phyloP scores from a whole-genome alignment of 2,113 vertebrate genomes.

The Podarcis raffonei region DNA sequence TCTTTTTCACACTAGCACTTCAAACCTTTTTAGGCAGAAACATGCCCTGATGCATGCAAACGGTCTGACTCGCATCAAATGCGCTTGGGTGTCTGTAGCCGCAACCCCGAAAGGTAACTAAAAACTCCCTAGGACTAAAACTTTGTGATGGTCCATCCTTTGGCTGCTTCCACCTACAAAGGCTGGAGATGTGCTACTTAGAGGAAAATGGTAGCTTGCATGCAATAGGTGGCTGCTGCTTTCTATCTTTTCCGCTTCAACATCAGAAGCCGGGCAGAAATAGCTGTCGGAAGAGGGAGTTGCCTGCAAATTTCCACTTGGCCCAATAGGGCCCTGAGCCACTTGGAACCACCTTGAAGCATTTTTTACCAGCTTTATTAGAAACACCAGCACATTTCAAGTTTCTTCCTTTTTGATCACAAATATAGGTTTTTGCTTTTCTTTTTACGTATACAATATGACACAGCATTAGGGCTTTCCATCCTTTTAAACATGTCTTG shows the following conservation, averaged over 20 bases:
- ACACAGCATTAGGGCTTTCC: constrained; percentile 70
- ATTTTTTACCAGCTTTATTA: constrained; percentile 81
- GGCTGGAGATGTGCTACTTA: not conserved
- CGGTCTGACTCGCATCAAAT: too few species aligned
- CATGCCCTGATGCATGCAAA: too few species aligned
- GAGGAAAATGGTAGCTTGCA: not conserved
- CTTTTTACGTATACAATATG: constrained; percentile 75
- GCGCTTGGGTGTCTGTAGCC: too few species aligned
- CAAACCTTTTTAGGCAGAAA: too few species aligned
- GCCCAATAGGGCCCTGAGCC: constrained; percentile 41
- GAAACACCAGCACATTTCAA: constrained; percentile 81
- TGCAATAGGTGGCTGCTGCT: not conserved
- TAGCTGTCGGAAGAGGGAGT: not conserved
- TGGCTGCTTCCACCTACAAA: not conserved
- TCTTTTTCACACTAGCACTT: too few species aligned
- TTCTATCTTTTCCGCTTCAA: not conserved
- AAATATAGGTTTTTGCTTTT: constrained; percentile 73
- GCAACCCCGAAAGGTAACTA: too few species aligned
- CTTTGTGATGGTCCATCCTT: not conserved
- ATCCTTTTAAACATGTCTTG: constrained; percentile 48
- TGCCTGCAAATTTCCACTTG: not conserved
- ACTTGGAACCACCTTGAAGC: constrained; percentile 73
- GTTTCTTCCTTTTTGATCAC: constrained; percentile 78
- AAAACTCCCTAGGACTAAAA: too few species aligned
- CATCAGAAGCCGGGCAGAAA: not conserved